A percentile compares a stretch with the other conserved stretches of the same genome.
phyloP scores from a whole-genome alignment of 2,888 invertebrate genomes.

The Cryptus viduatorius region DNA sequence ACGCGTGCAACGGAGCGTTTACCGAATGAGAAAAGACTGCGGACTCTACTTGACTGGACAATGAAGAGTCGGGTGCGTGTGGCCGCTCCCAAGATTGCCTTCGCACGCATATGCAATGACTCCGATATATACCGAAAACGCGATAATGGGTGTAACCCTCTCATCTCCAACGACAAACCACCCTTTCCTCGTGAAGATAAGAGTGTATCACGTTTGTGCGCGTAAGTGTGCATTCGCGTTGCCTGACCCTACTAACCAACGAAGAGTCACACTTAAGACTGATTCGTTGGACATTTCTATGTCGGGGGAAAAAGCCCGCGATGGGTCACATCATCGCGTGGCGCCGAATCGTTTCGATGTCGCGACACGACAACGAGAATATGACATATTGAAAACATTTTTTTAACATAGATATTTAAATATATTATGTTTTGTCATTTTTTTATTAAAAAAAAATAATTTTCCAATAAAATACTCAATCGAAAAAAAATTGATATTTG shows the following conservation, averaged over 20 bases:
- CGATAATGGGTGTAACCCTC: conserved; percentile 49
- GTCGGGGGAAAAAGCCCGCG: conserved; percentile 27
- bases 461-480: no score
- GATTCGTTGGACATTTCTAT: conserved; percentile 69
- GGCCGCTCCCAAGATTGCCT: conserved; percentile 75
- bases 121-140: conserved; percentile 66
- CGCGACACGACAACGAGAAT: conserved; percentile 57
- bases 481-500: no score
- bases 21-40: conserved; percentile 38
- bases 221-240: conserved; percentile 21
- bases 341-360: conserved; percentile 62
- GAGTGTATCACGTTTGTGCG: conserved; percentile 6
- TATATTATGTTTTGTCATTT: not conserved
- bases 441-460: no score
- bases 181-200: conserved; percentile 7
- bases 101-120: conserved; percentile 75
- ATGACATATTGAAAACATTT: conserved; percentile 18
- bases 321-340: conserved; percentile 58
- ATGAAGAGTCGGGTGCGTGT: conserved; percentile 60
- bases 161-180: conserved; percentile 23
- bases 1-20: conserved; percentile 58
- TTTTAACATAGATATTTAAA: conserved; percentile 27
- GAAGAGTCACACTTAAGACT: conserved; percentile 64
- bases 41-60: conserved; percentile 38
- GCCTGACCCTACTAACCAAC: conserved; percentile 53